Conservation (phyloP, 2,797 vertebrate species). For the Amazona ochrocephala region DNA sequence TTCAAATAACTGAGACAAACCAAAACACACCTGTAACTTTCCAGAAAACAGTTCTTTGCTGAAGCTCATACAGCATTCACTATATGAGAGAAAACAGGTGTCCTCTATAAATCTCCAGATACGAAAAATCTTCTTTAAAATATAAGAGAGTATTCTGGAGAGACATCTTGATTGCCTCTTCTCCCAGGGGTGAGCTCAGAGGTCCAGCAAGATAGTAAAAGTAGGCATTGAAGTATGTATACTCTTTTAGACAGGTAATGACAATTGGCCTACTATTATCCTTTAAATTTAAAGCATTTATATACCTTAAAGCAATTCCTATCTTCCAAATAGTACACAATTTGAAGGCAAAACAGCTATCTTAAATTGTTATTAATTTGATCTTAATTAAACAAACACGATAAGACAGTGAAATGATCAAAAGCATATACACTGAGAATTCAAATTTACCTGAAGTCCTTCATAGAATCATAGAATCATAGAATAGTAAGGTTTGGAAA, state of each 20-base stretch:
- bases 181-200: background rate
- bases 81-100: constrained; percentile 13
- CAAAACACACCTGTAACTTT: constrained; percentile 7
- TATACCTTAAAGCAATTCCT: background rate
- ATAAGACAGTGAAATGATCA: background rate
- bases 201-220: constrained; percentile 7
- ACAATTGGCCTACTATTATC: background rate
- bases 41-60: background rate
- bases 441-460: background rate
- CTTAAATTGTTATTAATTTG: constrained; percentile 6
- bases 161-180: constrained; percentile 1
- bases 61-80: background rate
- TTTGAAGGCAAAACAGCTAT: constrained; percentile 12
- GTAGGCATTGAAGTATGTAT: background rate
- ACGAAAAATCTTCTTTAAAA: constrained; percentile 12
- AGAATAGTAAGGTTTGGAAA: too few relatives aligned
- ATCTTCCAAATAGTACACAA: background rate
- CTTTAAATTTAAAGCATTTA: background rate
- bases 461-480: too few relatives aligned
- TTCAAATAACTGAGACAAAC: background rate
- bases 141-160: background rate
- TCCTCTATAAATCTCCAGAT: constrained; percentile 13
- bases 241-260: background rate
- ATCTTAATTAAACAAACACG: background rate
- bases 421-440: background rate